Evolutionary conservation across 2,797 vertebrate genomes (phyloP), one percentile per base, ranked within the genome.

Genomic region (Enteromius argenteus): DNA sequence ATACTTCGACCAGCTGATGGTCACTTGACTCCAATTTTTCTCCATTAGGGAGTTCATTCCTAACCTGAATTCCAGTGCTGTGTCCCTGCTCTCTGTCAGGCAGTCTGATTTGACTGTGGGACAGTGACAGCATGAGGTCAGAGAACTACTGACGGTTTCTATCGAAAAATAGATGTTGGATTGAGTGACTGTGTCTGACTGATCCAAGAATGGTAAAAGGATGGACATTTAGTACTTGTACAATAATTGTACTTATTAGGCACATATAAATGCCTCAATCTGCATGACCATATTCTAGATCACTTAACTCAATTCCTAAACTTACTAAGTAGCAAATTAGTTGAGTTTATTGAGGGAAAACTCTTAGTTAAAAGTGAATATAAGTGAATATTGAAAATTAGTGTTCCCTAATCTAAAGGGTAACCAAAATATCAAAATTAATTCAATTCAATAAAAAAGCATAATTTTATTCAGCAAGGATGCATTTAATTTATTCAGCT

Each of bases 21-120:
- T 97, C 97, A 97, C 94, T 97, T 97, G 96, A 97, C 95, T 95
- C 92, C 86, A 94, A 94, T 95, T 92, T 93, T 0, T 53, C 92
- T 94, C 94, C 93, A 96, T 96, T 96, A 95, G 92, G 37, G 46
- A 42, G 79, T 81, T 72, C 68, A 81, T 91, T 91, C 89, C 91
- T 90, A 92, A 92, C 83, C 90, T 37, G 51, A 79, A 86, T 77
- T 87, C 66, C 72, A 75, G 15, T n/a, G 79, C 80, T 77, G 37
- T 81, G 60, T 53, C 80, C 46, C 39, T 82, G 60, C 82, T 86
- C 56, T 44, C 80, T 77, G 62, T 76, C 73, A 67, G 19, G 53
- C 46, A 62, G 73, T 58, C 62, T 56, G 82, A 84, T 80, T 72
- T 64, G 53, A 56, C 67, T 27, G 23, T 42, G 62, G 64, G 69